Conservation (phyloP, 2,797 vertebrate species). For the Buceros bicornis region DNA sequence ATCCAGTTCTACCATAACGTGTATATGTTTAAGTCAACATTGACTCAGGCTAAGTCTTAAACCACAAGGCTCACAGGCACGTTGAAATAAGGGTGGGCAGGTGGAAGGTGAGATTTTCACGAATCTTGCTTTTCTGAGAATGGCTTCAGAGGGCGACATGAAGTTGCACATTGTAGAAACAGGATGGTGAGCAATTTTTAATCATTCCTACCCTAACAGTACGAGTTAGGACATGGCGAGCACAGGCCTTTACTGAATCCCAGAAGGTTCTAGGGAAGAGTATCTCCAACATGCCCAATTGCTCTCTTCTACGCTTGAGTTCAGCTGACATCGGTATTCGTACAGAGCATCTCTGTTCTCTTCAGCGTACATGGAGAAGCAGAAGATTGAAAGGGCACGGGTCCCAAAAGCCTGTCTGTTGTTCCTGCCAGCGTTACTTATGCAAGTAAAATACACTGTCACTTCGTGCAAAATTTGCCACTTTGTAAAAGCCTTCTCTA, state of each 20-base stretch:
- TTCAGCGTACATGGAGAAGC: not conserved
- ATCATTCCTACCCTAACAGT: not conserved
- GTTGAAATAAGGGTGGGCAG: not conserved
- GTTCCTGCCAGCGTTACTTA: not conserved
- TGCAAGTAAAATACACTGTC: not conserved
- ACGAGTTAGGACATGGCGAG: not conserved
- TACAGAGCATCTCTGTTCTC: not conserved
- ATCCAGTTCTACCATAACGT: not conserved
- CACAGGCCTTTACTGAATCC: not conserved
- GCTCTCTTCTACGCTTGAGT: not conserved
- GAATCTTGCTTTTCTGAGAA: not conserved
- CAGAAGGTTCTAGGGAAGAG: not conserved
- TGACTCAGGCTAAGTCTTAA: constrained; percentile 4
- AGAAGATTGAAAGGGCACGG: not conserved
- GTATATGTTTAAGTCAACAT: not conserved
- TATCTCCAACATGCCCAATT: not conserved
- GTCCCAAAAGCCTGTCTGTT: not conserved
- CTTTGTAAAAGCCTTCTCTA: not conserved
- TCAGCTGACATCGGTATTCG: rapidly evolving
- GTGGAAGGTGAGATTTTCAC: not conserved
- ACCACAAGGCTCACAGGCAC: not conserved
- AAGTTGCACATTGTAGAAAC: not conserved
- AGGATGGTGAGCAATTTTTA: not conserved
- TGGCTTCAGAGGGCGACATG: not conserved
- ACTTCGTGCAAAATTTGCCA: not conserved